Conservation (phyloP, 2,797 vertebrate species). For the Oryzias sinensis region DNA sequence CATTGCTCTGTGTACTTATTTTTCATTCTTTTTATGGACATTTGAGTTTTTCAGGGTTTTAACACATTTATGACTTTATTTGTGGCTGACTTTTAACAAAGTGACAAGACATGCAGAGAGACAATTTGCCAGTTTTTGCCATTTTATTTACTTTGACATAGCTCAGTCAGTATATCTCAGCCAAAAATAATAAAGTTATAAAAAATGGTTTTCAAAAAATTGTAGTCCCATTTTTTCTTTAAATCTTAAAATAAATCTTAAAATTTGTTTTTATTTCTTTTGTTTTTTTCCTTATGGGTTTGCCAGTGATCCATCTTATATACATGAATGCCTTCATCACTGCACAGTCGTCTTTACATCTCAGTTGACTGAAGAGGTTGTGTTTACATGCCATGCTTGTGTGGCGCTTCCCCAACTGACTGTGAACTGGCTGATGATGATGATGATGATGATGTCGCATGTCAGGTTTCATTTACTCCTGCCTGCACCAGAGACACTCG, state of each 20-base stretch:
- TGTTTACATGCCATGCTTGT: slow-evolving; percentile 4
- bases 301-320: background rate
- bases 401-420: slow-evolving; percentile 19
- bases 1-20: slow-evolving; percentile 52
- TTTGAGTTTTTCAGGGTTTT: slow-evolving; percentile 20
- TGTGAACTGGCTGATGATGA: slow-evolving; percentile 37
- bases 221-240: too few relatives aligned
- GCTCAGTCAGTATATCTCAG: background rate
- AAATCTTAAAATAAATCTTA: too few relatives aligned
- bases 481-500: slow-evolving; percentile 54
- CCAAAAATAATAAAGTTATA: background rate
- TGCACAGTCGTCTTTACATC: slow-evolving; percentile 38
- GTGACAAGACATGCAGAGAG: background rate
- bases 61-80: slow-evolving; percentile 36
- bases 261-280: background rate
- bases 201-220: too few relatives aligned
- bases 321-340: slow-evolving; percentile 9
- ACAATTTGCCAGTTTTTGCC: background rate
- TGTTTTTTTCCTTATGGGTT: background rate
- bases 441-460: slow-evolving; percentile 45
- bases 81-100: slow-evolving; percentile 17
- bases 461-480: slow-evolving; percentile 69
- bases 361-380: slow-evolving; percentile 16
- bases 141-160: too few relatives aligned
- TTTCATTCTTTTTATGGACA: slow-evolving; percentile 39